Evolutionary conservation across 2,888 invertebrate genomes (phyloP).

Genomic region (Drosophila sordidula): DNA sequence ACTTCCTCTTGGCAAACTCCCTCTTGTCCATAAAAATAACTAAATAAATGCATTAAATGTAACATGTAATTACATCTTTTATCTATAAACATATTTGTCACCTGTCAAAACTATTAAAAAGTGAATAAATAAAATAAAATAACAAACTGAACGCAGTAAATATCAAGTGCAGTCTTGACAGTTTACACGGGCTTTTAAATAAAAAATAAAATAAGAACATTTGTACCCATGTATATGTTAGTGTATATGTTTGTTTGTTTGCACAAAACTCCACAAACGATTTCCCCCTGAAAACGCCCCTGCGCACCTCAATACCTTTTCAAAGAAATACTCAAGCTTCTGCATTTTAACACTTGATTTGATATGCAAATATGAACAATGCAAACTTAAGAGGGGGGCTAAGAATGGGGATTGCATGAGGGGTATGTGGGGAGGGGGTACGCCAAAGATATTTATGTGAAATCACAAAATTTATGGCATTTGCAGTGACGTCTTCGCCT

Average conservation of each 20-base stretch:
- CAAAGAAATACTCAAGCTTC: constrained; percentile 50
- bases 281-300: not conserved
- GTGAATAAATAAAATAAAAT: not conserved
- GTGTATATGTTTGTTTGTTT: constrained; percentile 7
- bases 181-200: not conserved
- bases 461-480: constrained; percentile 73
- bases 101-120: not conserved
- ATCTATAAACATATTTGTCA: not conserved
- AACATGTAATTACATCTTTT: not conserved
- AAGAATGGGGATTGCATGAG: not conserved
- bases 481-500: constrained; percentile 44
- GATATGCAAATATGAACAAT: constrained; percentile 74
- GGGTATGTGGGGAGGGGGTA: not conserved
- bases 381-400: constrained; percentile 17
- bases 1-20: constrained; percentile 1
- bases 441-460: constrained; percentile 54
- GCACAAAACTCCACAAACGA: constrained; percentile 14
- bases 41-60: not conserved
- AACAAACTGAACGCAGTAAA: not conserved
- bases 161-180: not conserved
- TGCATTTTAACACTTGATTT: constrained; percentile 77
- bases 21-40: not conserved
- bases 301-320: constrained; percentile 1
- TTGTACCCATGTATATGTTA: not conserved
- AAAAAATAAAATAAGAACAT: not conserved